A percentile compares a stretch with the other conserved stretches of the same genome.
Evolutionary conservation across 2,113 vertebrate species (phyloP).

Genomic region (Petrocephalus zakoni): DNA sequence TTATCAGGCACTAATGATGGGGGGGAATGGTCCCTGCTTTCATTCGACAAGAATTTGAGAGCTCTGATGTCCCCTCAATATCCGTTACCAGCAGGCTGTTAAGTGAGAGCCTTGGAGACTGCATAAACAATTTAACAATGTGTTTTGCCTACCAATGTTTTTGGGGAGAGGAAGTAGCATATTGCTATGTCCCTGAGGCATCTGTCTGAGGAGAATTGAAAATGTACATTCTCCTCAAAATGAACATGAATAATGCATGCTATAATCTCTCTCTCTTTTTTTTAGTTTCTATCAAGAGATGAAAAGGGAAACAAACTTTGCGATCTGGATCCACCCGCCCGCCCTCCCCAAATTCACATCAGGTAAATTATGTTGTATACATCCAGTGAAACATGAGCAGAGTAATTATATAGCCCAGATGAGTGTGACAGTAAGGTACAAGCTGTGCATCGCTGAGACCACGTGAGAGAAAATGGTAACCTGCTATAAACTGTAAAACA

Average conservation of each 20-base stretch:
- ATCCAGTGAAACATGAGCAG: background rate
- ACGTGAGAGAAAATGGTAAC: background rate
- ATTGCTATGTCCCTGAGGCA: slow-evolving; percentile 13
- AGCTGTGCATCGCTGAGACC: background rate
- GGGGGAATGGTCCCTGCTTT: background rate
- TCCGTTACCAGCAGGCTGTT: slow-evolving; percentile 14
- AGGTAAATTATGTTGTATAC: slow-evolving; percentile 1
- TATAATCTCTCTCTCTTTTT: slow-evolving; percentile 21
- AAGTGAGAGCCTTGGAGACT: slow-evolving; percentile 13
- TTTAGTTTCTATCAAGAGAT: slow-evolving; percentile 15
- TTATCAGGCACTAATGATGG: background rate
- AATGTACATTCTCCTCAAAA: slow-evolving; percentile 27
- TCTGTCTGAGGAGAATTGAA: slow-evolving; percentile 23
- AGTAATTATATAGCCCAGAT: background rate
- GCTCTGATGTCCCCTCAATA: slow-evolving; percentile 10
- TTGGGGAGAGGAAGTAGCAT: slow-evolving; percentile 18
- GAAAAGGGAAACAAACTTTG: slow-evolving; percentile 22
- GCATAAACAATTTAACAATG: slow-evolving; percentile 27
- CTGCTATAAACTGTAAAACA: background rate
- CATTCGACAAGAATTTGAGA: background rate
- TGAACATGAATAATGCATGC: slow-evolving; percentile 27
- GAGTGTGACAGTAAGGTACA: background rate
- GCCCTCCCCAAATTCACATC: slow-evolving; percentile 2
- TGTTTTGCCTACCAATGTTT: slow-evolving; percentile 24
- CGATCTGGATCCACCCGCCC: background rate